phyloP scores from a whole-genome alignment of 2,888 invertebrate genomes.

The Lamproptera curius region DNA sequence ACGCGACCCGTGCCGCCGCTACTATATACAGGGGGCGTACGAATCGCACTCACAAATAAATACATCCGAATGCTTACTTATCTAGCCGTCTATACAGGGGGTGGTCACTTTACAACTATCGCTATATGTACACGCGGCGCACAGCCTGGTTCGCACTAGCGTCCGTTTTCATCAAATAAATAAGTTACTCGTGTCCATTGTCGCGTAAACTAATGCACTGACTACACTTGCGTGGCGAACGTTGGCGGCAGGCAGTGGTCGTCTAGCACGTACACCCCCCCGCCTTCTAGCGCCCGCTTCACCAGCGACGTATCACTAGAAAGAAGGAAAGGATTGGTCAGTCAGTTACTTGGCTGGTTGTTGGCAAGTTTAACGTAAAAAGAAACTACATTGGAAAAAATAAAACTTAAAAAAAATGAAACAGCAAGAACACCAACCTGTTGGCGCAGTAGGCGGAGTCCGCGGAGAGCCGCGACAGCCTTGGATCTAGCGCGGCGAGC shows the following conservation, averaged over 20 bases:
- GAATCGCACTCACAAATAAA: conserved; percentile 67
- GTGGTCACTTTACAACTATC: conserved; percentile 71
- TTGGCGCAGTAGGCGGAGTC: conserved; percentile 72
- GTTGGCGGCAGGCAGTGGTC: conserved; percentile 86
- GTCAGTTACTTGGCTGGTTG: too few relatives aligned
- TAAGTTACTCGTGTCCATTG: conserved; percentile 57
- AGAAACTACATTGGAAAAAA: too few relatives aligned
- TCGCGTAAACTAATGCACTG: conserved; percentile 33
- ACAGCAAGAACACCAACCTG: conserved; percentile 60
- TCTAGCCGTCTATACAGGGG: conserved; percentile 71
- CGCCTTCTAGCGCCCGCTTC: conserved; percentile 83
- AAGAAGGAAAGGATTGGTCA: conserved; percentile 44
- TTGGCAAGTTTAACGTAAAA: too few relatives aligned
- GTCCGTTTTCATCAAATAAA: conserved; percentile 67
- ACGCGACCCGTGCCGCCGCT: conserved; percentile 58
- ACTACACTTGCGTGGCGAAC: conserved; percentile 88
- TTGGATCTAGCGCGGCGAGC: conserved; percentile 66
- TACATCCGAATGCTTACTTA: conserved; percentile 69
- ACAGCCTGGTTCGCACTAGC: conserved; percentile 74
- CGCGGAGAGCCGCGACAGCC: conserved; percentile 61
- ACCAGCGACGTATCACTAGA: conserved; percentile 83
- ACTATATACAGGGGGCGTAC: conserved; percentile 68
- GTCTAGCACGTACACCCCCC: conserved; percentile 85
- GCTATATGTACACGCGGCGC: conserved; percentile 76
- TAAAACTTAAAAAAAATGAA: too few relatives aligned